Conservation (phyloP, 2,888 invertebrate genomes). For the Deilephila porcellus region DNA sequence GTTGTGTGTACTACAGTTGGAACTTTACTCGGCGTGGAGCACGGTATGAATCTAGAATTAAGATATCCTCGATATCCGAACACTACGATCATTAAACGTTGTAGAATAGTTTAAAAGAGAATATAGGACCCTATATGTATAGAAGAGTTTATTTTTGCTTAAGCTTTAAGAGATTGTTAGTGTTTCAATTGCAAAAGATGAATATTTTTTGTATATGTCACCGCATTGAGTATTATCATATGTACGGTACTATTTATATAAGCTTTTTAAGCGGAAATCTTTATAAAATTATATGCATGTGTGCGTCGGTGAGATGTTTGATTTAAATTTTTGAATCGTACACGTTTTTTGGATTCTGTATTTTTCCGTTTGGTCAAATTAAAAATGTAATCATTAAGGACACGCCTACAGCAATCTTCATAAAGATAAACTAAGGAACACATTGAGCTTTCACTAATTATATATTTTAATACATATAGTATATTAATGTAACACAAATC, state of each 20-base stretch:
- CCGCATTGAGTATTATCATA: constrained; percentile 68
- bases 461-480: constrained; percentile 63
- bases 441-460: constrained; percentile 77
- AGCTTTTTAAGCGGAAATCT: constrained; percentile 62
- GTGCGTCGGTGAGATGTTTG: constrained; percentile 18
- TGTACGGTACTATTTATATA: constrained; percentile 54
- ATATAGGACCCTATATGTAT: constrained; percentile 66
- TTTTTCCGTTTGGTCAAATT: background rate
- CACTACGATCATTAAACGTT: constrained; percentile 10
- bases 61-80: constrained; percentile 2
- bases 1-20: constrained; percentile 31
- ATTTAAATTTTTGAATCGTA: constrained; percentile 1
- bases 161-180: constrained; percentile 75
- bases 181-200: constrained; percentile 76
- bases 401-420: constrained; percentile 57
- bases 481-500: constrained; percentile 25
- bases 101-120: constrained; percentile 44
- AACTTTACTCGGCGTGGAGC: constrained; percentile 62
- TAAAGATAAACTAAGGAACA: constrained; percentile 74
- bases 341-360: background rate
- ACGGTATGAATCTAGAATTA: constrained; percentile 74
- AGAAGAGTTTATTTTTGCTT: constrained; percentile 83
- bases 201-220: constrained; percentile 80
- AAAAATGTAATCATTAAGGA: constrained; percentile 5
- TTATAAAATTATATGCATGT: constrained; percentile 34